Evolutionary conservation across 2,797 vertebrate genomes (phyloP).

Genomic region (Kryptopterus vitreolus): DNA sequence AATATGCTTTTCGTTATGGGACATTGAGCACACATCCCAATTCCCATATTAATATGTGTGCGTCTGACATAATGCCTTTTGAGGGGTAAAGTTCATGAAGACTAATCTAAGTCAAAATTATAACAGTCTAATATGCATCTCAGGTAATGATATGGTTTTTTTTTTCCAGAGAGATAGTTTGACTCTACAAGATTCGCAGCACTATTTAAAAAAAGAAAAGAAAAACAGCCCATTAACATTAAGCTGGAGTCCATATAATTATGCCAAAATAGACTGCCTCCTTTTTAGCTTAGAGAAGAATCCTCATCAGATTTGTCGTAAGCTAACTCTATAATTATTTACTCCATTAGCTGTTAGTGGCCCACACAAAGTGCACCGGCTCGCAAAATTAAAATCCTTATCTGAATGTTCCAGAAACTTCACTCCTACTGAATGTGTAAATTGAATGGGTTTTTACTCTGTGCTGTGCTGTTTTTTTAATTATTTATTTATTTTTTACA

Average conservation of each 20-base stretch:
- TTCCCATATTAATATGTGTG: slow-evolving; percentile 20
- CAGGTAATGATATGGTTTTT: slow-evolving; percentile 39
- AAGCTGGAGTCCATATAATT: slow-evolving; percentile 63
- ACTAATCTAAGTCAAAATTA: slow-evolving; percentile 44
- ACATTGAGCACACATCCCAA: slow-evolving; percentile 13
- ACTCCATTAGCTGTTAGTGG: slow-evolving; percentile 93
- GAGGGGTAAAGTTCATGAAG: slow-evolving; percentile 32
- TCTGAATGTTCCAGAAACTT: slow-evolving; percentile 86
- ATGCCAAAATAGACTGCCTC: slow-evolving; percentile 61
- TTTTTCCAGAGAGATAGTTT: slow-evolving; percentile 40
- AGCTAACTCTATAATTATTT: slow-evolving; percentile 92
- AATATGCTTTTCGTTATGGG: slow-evolving; percentile 2
- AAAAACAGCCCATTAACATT: slow-evolving; percentile 61
- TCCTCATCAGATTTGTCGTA: slow-evolving; percentile 82
- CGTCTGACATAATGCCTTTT: slow-evolving; percentile 20
- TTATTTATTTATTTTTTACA: slow-evolving; percentile 54
- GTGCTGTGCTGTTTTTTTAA: no score
- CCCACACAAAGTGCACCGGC: slow-evolving; percentile 89
- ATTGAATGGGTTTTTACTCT: slow-evolving; percentile 60
- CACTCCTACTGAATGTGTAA: slow-evolving; percentile 74
- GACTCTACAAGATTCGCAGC: slow-evolving; percentile 29
- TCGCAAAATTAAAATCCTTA: slow-evolving; percentile 98
- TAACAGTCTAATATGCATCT: slow-evolving; percentile 33
- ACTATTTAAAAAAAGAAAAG: slow-evolving; percentile 46
- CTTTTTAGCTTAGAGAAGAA: slow-evolving; percentile 57